A percentile compares a stretch with the other conserved stretches of the same genome.
Conservation (phyloP, 2,113 vertebrate species). For the Scophthalmus maximus region DNA sequence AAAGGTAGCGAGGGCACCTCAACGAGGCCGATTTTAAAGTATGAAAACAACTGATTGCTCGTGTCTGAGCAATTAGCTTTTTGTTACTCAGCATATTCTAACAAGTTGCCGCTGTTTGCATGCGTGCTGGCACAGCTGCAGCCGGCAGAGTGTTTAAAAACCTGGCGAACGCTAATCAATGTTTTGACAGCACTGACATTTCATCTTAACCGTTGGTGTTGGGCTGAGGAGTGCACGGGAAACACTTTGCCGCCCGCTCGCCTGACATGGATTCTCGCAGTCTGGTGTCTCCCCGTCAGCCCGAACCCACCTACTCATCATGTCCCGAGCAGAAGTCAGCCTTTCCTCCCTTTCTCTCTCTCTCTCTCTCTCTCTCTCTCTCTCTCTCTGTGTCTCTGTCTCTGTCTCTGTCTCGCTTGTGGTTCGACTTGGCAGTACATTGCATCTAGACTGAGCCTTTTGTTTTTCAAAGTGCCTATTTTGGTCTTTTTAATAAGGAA, state of each 20-base stretch:
- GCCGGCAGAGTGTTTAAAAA: constrained; percentile 66
- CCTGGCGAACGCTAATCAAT: constrained; percentile 77
- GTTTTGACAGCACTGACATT: constrained; percentile 84
- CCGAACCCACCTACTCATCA: constrained; percentile 69
- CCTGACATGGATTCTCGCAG: constrained; percentile 72
- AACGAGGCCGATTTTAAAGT: constrained; percentile 40
- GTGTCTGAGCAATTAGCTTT: constrained; percentile 68
- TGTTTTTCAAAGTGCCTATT: constrained; percentile 67
- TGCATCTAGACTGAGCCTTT: constrained; percentile 55
- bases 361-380: constrained; percentile 17
- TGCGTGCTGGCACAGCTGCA: constrained; percentile 62
- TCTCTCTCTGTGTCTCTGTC: constrained; percentile 35
- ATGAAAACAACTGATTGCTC: constrained; percentile 62
- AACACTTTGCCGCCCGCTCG: constrained; percentile 68
- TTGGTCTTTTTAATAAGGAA: constrained; percentile 64
- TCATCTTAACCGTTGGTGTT: constrained; percentile 67
- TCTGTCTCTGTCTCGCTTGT: constrained; percentile 50
- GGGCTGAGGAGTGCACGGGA: constrained; percentile 68
- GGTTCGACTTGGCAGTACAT: constrained; percentile 54
- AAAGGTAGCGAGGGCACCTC: constrained; percentile 14
- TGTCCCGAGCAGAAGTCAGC: constrained; percentile 69
- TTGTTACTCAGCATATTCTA: constrained; percentile 70
- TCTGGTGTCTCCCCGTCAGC: constrained; percentile 72
- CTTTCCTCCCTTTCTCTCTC: constrained; percentile 57
- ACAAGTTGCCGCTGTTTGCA: constrained; percentile 56